Evolutionary conservation across 2,888 invertebrate genomes (phyloP).

Genomic region (Archips crataeganus): DNA sequence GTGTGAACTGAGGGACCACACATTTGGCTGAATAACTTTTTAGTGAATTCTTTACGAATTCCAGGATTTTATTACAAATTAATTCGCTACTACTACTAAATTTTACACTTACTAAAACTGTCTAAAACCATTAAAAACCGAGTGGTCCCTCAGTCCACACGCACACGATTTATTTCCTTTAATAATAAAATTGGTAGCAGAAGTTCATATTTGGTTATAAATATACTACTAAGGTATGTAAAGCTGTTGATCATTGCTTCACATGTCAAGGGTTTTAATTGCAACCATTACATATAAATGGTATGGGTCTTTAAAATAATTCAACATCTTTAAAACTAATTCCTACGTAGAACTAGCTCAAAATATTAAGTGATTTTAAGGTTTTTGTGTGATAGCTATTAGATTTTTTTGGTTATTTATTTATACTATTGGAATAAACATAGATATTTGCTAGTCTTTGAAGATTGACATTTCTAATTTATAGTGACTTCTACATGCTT

Average conservation of each 20-base stretch:
- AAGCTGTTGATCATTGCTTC: background rate
- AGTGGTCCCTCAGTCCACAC: no score
- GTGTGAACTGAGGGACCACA: no score
- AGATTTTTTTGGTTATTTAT: background rate
- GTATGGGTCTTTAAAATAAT: background rate
- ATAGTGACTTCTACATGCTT: background rate
- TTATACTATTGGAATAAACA: slow-evolving; percentile 1
- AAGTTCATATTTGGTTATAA: background rate
- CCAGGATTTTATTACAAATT: no score
- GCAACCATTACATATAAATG: background rate
- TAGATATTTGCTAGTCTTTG: slow-evolving; percentile 3
- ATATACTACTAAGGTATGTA: slow-evolving; percentile 3
- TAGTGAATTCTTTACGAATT: no score
- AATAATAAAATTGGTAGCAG: background rate
- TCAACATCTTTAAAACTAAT: background rate
- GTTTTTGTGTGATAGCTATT: slow-evolving; percentile 9
- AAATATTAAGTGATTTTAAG: background rate
- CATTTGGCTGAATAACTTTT: no score
- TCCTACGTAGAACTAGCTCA: slow-evolving; percentile 11
- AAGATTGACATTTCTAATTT: background rate
- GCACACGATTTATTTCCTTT: slow-evolving; percentile 9
- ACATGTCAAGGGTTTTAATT: background rate
- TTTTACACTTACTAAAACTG: no score
- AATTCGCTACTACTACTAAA: no score
- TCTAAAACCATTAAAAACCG: no score